These are phyloP conservation scores for Drosophila baimaii DNA, from an alignment of 1,140 invertebrate genomes.

Conservation along the genomic window DNA sequence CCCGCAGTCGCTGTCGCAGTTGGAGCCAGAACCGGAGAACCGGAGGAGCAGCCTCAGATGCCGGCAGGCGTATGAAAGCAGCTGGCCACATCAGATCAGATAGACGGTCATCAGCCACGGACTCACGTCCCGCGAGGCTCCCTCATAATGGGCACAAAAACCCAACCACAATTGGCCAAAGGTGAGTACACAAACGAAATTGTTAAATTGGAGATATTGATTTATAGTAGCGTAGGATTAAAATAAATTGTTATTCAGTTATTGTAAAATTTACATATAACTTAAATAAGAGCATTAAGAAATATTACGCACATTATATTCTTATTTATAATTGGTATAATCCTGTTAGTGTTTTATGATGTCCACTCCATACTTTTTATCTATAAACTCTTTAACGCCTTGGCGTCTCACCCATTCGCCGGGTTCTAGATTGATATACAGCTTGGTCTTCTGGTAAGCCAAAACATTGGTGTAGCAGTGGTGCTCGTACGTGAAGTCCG, in stretches of 20 bases:
- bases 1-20: slow-evolving; percentile 24
- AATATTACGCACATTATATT: no score
- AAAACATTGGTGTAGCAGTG: slow-evolving; percentile 4
- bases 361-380: background rate
- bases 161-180: slow-evolving; percentile 73
- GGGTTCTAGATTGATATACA: background rate
- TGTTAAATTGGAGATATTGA: background rate
- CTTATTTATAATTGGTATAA: background rate
- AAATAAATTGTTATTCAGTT: background rate
- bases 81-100: slow-evolving; percentile 28
- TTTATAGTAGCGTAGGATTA: background rate
- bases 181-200: slow-evolving; percentile 38
- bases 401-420: background rate
- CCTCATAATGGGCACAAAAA: slow-evolving; percentile 78
- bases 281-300: no score
- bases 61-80: slow-evolving; percentile 23
- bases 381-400: background rate
- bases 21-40: slow-evolving; percentile 35
- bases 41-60: slow-evolving; percentile 39
- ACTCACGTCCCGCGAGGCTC: slow-evolving; percentile 32
- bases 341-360: background rate
- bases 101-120: slow-evolving; percentile 35
- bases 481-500: slow-evolving; percentile 8
- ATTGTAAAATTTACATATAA: no score
- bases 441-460: background rate